Base-by-base conservation (phyloP, 2,888 invertebrate genomes). In the Agriopis leucophaearia region DNA sequence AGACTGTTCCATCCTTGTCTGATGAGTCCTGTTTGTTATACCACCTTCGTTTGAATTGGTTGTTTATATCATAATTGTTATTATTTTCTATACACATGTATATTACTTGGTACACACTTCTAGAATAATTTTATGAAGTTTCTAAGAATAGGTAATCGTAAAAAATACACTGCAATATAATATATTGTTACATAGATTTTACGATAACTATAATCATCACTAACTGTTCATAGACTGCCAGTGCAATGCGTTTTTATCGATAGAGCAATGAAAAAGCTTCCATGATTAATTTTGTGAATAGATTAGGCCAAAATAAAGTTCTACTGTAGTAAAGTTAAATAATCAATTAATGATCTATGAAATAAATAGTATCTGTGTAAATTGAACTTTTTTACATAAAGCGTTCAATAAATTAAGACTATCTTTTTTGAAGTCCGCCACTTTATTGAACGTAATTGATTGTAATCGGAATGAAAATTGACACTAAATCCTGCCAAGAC, bases 401-500 rank as follows among this genome's bases (percentile, higher is more conserved):
- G 5, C 27, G 27, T 27, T 27, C 36, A 36, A 44, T 55, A 55
- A 44, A 40, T 16, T 54, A 8, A 13, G 27, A 16, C 13, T n/a
- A 42, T 44, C 42, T 12, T 55, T 54, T 40, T 38, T 40, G 12
- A 55, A 55, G 44, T 7, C n/a, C 27, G 42, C 55, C n/a, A 44
- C 44, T 44, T 9, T 13, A 27, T 74, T 75, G 72, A 69, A 75
- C 78, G 79, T 84, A 82, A 84, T 84, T 82, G 83, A 88, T 87
- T 84, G 83, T 87, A 86, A 85, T 81, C 77, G 78, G 76, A 81
- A 85, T 81, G 80, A 77, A 83, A 82, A 83, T 80, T 78, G 81
- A 83, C 84, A 80, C 80, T 88, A 86, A 88, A 88, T 81, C 78
- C 78, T 79, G 72, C 61, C 66, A 80, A 84, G 83, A 87, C 87